Evolutionary conservation across 1,140 invertebrate genomes (phyloP), one percentile per base, ranked within the genome.

Genomic region (Harlomillsia oculata): DNA sequence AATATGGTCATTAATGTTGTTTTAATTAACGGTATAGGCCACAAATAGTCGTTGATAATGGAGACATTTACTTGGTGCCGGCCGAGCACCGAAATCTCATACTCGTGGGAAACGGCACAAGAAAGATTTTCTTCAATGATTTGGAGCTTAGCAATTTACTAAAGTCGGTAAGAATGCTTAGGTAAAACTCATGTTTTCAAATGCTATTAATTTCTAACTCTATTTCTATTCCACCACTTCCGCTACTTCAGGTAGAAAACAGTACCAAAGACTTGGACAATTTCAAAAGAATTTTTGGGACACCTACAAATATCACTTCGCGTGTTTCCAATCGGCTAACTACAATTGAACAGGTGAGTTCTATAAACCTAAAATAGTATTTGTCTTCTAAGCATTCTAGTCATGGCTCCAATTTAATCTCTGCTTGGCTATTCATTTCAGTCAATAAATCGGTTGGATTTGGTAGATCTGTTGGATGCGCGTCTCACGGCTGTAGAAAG

Each of bases 51-150:
- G 49, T 65, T 5, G 49, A 59, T 8, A 44, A 65, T 52, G 63
- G 63, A 2, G 34, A 65, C 28, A 34, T 65, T 5, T 65, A 57
- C 20, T 34, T 65, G 16, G 49, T 62, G 9, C 63, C 63, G 8
- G 63, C 63, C 1, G 52, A 59, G 43, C 29, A 59, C 50, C 26
- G 53, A 13, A 65, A 65, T 45, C 26, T 65, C 8, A 49, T 62
- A 20, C 45, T 65, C 5, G 37, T 56, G 14, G 13, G 59, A 37
- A 65, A 62, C 44, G 63, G 63, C 8, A 53, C 53, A 8, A 59
- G 63, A 18, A 65, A 59, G 41, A 65, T 65, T n/a, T 3, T 62
- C 6, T 62, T 65, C n/a, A 62, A 65, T 39, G 37, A 48, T 30
- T 14, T 56, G 13, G 56, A 61, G 26, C 32, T 65, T 16, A 46